phyloP scores from a whole-genome alignment of 1,140 invertebrate species.

The Temnothorax curvispinosus region DNA sequence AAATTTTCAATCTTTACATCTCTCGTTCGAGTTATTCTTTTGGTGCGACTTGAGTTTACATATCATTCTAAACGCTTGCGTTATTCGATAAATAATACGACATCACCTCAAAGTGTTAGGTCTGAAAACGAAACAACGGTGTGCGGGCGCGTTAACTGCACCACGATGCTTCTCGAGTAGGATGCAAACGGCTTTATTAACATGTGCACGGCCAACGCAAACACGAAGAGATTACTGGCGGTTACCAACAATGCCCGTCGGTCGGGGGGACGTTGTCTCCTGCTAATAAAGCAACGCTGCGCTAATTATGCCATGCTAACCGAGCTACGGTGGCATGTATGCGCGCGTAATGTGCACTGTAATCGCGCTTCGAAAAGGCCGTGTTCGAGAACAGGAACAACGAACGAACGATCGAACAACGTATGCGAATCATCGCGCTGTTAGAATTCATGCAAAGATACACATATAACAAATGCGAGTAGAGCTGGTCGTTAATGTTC shows the following conservation, averaged over 20 bases:
- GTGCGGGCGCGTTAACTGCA: conserved; percentile 38
- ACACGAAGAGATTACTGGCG: conserved; percentile 76
- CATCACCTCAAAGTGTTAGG: background rate
- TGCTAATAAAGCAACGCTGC: conserved; percentile 79
- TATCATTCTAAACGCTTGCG: background rate
- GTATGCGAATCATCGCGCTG: conserved; percentile 1
- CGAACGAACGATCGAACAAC: background rate
- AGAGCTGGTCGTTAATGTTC: background rate
- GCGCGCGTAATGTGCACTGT: conserved; percentile 28
- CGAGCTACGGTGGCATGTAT: conserved; percentile 55
- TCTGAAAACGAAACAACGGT: conserved; percentile 6
- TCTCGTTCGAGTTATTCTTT: background rate
- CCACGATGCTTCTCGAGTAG: conserved; percentile 51
- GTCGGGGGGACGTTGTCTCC: conserved; percentile 75
- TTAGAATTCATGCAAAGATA: background rate
- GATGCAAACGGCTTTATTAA: conserved; percentile 78
- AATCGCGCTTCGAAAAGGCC: conserved; percentile 33
- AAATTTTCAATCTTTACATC: background rate
- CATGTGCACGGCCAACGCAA: conserved; percentile 75
- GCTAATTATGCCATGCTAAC: conserved; percentile 83
- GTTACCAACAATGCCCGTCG: conserved; percentile 74
- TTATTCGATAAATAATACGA: conserved; percentile 25
- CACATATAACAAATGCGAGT: background rate
- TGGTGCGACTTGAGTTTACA: background rate
- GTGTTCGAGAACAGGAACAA: conserved; percentile 29